Percentiles rank a stretch among this genome's conserved stretches.
Evolutionary conservation across 2,888 invertebrate species (phyloP).

Genomic region (Cantharis rustica): DNA sequence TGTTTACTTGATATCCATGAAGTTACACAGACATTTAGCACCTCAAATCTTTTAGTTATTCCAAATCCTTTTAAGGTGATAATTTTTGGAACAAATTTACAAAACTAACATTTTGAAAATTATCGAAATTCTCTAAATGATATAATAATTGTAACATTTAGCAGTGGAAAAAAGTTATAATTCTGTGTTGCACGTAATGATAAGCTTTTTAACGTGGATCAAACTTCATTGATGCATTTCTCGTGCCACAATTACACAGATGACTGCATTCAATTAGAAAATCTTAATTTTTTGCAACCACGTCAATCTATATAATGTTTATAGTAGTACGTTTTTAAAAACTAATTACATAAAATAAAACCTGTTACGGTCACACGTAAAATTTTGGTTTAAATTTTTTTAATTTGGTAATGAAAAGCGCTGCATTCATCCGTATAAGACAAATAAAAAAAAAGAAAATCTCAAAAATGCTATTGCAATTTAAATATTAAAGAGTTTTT

Average conservation of each 20-base stretch:
- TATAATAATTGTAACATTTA: too few relatives aligned
- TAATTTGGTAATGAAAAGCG: neutral
- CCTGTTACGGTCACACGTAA: neutral
- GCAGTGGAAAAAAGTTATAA: too few relatives aligned
- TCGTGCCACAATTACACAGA: neutral
- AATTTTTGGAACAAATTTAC: too few relatives aligned
- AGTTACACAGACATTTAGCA: too few relatives aligned
- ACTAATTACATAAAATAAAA: neutral
- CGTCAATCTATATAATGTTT: neutral
- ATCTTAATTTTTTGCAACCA: neutral
- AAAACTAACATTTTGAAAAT: too few relatives aligned
- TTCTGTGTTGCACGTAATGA: neutral
- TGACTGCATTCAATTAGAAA: neutral
- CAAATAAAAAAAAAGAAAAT: neutral
- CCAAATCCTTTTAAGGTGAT: too few relatives aligned
- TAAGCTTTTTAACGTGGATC: neutral
- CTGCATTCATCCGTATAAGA: neutral
- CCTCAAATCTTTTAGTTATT: too few relatives aligned
- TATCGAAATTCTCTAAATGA: too few relatives aligned
- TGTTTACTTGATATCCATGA: too few relatives aligned
- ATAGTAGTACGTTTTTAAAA: neutral
- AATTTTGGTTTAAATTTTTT: neutral
- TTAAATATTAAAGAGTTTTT: neutral
- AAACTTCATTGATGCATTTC: neutral
- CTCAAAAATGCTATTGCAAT: neutral